Conservation (phyloP, 2,797 vertebrate genomes). For the Okamejei kenojei region DNA sequence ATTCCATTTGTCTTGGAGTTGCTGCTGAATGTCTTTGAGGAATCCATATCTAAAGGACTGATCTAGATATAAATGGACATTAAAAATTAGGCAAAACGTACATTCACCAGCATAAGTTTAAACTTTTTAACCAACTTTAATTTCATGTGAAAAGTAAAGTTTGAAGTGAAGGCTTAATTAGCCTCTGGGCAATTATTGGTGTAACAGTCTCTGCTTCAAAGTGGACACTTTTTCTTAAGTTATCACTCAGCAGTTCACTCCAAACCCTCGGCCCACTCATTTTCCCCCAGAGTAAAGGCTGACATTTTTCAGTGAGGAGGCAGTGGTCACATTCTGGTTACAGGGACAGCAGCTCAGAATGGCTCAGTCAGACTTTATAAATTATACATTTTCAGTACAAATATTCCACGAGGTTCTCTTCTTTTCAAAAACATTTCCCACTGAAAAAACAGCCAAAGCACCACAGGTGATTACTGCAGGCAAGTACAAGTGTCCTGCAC, state of each 20-base stretch:
- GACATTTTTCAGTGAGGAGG: too few relatives aligned
- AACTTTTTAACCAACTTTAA: neutral
- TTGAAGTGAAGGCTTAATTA: neutral
- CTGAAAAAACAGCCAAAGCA: too few relatives aligned
- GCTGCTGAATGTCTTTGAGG: constrained; percentile 42
- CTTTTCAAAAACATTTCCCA: neutral
- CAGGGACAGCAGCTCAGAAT: too few relatives aligned
- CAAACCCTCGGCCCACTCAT: too few relatives aligned
- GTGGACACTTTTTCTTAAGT: too few relatives aligned
- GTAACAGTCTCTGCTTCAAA: too few relatives aligned
- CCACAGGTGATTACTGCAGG: neutral
- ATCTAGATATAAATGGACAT: constrained; percentile 54
- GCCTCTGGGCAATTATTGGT: too few relatives aligned
- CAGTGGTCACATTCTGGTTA: too few relatives aligned
- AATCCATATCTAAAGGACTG: constrained; percentile 46
- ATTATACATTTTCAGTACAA: neutral
- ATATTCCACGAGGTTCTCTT: neutral
- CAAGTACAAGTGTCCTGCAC: neutral
- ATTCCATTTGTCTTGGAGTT: constrained; percentile 71
- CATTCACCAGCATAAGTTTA: neutral
- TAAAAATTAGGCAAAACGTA: neutral
- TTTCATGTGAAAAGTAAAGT: neutral
- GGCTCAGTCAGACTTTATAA: too few relatives aligned
- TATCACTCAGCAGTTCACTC: too few relatives aligned
- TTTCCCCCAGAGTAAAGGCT: too few relatives aligned